Evolutionary conservation across 1,140 invertebrate genomes (phyloP), one percentile per base, ranked within the genome.

Genomic region (Lethrus apterus): DNA sequence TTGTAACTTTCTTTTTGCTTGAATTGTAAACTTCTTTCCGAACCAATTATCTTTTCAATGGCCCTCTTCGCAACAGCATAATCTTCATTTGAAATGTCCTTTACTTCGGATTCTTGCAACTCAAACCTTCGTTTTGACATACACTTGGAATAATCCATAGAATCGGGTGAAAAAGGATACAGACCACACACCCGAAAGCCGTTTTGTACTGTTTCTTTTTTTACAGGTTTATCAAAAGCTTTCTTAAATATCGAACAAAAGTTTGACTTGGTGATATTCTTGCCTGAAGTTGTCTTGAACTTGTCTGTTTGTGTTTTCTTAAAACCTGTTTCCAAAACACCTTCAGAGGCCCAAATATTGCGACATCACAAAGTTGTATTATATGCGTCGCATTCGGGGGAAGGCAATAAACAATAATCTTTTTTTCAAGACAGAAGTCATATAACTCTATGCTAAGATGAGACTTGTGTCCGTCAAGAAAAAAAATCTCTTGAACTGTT

Each of bases 391-490:
- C 52, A 44, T 55, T 71, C 2, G 68, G 66, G 4, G 52, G 52
- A 5, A 72, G 53, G 9, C 64, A 60, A 21, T 65, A 60, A 20
- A 72, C 45, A 40, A 70, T 62, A 13, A 69, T 64, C 9, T 50
- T 48, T 52, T 67, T 54, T 38, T 63, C 31, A 34, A 52, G 34
- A 52, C 70, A 71, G 35, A 70, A 61, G 30, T 59, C 23, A 42
- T 61, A 62, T 15, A 65, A n/a, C 30, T 62, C 44, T 31, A 61
- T 29, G 4, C 64, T 61, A 24, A 70, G 42, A 42, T 70, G 68
- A 3, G 63, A 64, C 38, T 54, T 58, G 51, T 70, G 63, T 0
- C 68, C 68, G 59, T 71, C 65, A 3, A 69, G 45, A 33, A 72
- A 66, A n/a, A 70, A 24, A 2, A 68, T 31, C 30, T 65, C 47